Evolutionary conservation across 2,113 vertebrate species (phyloP), one percentile per base, ranked within the genome.

Genomic region (Indicator maculatus): DNA sequence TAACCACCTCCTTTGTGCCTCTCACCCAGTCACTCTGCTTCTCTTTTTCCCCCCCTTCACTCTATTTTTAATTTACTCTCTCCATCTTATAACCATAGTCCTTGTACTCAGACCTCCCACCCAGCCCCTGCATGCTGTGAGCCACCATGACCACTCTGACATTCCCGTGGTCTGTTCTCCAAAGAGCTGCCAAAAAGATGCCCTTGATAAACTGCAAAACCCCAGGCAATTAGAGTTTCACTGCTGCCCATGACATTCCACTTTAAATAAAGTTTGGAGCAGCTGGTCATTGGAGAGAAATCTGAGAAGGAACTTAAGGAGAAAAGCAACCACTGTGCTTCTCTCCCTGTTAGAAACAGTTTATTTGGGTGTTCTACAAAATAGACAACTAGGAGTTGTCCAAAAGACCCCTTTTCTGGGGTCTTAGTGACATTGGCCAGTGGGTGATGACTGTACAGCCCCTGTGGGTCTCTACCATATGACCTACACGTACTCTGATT

Each of bases 71-170:
- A 33, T 59, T 86, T 81, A 27, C 15, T 56, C 52, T 59, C 17
- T 69, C 58, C 11, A 0, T 72, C 30, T 26, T 67, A 23, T 38
- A 72, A 78, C 36, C 5, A 0, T 16, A 73, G 77, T 8, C 24
- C 20, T 11, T 11, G 19, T 2, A 58, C 28, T 31, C 39, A 93
- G 71, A 58, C 28, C 31, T 88, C 73, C 64, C 64, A 85, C 47
- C 20, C 3, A 0, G 50, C 12, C 30, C 41, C 58, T 26, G 18
- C 36, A 67, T 0, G 2, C 69, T 39, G 55, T 26, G 6, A 64
- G 27, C 39, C 47, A 50, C 58, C 41, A 67, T 11, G 31, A 47
- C 39, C 27, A 44, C 56, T 14, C 44, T 41, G 12, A 47, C 45
- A 44, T 81, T 80, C 47, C 53, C 0, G 0, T 52, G 84, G 27